A percentile compares a stretch with the other conserved stretches of the same genome.
Evolutionary conservation across 2,113 vertebrate species (phyloP).

Genomic region (Rallus limicola): DNA sequence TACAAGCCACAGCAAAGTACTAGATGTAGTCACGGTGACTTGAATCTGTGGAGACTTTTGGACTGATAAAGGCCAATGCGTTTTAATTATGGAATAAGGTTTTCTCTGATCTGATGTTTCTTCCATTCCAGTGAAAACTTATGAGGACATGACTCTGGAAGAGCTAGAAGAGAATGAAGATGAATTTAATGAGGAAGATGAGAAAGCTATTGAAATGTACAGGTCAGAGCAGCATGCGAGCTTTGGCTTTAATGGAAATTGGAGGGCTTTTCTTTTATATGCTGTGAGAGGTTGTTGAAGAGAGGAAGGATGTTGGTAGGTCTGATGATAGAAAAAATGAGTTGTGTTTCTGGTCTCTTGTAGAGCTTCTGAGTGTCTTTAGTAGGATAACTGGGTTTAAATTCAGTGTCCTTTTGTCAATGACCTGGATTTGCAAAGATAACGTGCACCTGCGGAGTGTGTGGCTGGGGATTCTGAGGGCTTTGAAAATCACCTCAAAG

Average conservation of each 20-base stretch:
- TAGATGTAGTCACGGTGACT: too few species aligned
- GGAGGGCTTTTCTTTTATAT: not conserved
- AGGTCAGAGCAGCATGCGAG: slow-evolving; percentile 76
- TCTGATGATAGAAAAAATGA: not conserved
- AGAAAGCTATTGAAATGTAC: slow-evolving; percentile 94
- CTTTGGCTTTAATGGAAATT: not conserved
- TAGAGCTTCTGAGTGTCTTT: not conserved
- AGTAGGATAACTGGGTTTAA: not conserved
- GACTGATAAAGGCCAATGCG: not conserved
- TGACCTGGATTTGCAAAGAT: not conserved
- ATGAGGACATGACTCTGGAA: slow-evolving; percentile 93
- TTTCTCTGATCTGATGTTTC: not conserved
- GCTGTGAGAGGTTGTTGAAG: not conserved
- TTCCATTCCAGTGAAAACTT: slow-evolving; percentile 87
- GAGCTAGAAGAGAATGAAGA: slow-evolving; percentile 96
- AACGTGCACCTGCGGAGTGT: not conserved
- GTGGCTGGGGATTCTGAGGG: not conserved
- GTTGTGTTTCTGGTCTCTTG: not conserved
- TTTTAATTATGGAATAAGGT: not conserved
- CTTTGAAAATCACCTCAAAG: not conserved
- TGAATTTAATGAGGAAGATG: slow-evolving; percentile 94
- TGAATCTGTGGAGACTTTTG: not conserved
- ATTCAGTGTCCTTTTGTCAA: not conserved
- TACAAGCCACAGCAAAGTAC: too few species aligned
- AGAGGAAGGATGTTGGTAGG: not conserved